Base-by-base conservation (phyloP, 2,888 invertebrate species). In the Cheilosia scutellata region DNA sequence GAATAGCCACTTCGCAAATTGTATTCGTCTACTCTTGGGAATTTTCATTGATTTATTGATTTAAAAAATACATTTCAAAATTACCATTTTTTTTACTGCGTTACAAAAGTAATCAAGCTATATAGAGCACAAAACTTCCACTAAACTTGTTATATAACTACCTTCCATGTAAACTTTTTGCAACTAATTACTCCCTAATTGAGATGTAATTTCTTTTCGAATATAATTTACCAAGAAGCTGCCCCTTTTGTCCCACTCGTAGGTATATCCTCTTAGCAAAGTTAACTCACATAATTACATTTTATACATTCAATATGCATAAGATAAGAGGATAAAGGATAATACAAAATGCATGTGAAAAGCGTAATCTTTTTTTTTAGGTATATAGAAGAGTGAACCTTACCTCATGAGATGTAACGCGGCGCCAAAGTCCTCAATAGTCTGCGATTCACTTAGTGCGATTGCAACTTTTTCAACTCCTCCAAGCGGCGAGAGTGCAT, bases 401-500 rank as follows among this genome's bases (percentile, higher is more conserved):
- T 88, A 92, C 92, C 92, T 91, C 93, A 93, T 93, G 87, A 93
- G 89, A 90, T 92, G 93, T 79, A 93, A 82, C 79, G 93, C 93
- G 40, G 93, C 93, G 31, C 93, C 93, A 91, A 98, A 98, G 93
- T 98, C 98, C 92, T 98, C 98, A 91, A 98, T 97, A 37, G 98
- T 98, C 93, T 98, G 98, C 27, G 98, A 98, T 94, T 98, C 98
- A 96, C 94, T 88, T 80, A 98, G 94, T 76, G 98, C 98, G 89
- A 98, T 98, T 83, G 98, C 98, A 68, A 99, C 98, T 93, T 97
- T 97, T 90, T 98, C 97, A 20, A 98, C 97, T 53, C 98, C 98
- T 53, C 98, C 98, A 82, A 99, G 94, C 2, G 97, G 98, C 89
- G 96, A 96, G 72, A 98, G 94, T 2, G 98, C 97, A 91, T 98